These are phyloP conservation scores for Sus cebifrons DNA, from an alignment of 2,797 vertebrate genomes.

Conservation along the genomic window DNA sequence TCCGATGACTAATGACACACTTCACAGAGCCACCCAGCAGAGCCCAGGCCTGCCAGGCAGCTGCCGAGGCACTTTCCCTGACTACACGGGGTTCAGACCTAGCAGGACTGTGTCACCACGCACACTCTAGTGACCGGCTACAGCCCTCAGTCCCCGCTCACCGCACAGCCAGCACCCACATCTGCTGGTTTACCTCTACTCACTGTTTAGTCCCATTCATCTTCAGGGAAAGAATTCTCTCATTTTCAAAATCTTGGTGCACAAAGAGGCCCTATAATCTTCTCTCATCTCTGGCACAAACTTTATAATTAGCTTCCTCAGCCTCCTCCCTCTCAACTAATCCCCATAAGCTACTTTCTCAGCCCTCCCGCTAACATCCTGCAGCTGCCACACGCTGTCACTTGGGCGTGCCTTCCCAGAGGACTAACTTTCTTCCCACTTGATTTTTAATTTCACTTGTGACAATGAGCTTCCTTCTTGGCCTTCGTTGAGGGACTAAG, in stretches of 20 bases:
- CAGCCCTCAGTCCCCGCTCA: rapidly evolving
- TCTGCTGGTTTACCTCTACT: too few relatives aligned
- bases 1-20: neutral
- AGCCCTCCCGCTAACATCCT: neutral
- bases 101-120: rapidly evolving
- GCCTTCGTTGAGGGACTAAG: neutral
- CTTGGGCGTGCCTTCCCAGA: neutral
- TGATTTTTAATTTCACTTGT: neutral
- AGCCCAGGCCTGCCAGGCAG: neutral
- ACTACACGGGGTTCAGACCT: neutral
- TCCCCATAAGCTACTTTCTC: conserved; percentile 56
- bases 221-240: neutral
- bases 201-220: neutral
- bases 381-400: rapidly evolving
- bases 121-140: rapidly evolving
- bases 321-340: conserved; percentile 29
- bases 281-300: conserved; percentile 62
- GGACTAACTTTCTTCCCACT: neutral
- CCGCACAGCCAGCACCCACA: rapidly evolving
- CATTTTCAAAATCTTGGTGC: neutral
- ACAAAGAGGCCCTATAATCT: conserved; percentile 43
- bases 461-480: neutral
- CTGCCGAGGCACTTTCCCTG: neutral
- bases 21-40: neutral
- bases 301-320: conserved; percentile 69